phyloP scores from a whole-genome alignment of 35 echinoderm and acorn worm species.

The Apostichopus japonicus region DNA sequence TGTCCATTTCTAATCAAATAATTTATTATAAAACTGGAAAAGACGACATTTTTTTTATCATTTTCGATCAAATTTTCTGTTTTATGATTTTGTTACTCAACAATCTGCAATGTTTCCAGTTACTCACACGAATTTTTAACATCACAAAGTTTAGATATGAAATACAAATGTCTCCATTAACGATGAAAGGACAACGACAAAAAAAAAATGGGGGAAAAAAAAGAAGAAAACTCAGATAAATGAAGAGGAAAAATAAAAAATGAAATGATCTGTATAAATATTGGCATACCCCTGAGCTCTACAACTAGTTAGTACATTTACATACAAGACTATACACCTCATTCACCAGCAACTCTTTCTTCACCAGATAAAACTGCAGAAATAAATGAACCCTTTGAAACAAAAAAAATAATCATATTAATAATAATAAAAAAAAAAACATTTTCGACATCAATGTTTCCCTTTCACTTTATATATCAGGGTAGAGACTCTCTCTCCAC shows the following conservation, averaged over 20 bases:
- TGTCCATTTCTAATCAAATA: slow-evolving; percentile 75
- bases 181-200: slow-evolving; percentile 30
- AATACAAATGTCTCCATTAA: slow-evolving; percentile 44
- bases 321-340: slow-evolving; percentile 13
- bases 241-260: not conserved
- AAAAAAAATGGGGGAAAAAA: not conserved
- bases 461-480: too few species aligned
- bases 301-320: slow-evolving; percentile 49
- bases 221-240: too few species aligned
- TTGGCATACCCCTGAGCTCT: slow-evolving; percentile 48
- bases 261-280: slow-evolving; percentile 53
- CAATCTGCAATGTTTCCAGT: slow-evolving; percentile 56
- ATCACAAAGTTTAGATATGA: slow-evolving; percentile 42
- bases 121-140: slow-evolving; percentile 37
- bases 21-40: slow-evolving; percentile 99
- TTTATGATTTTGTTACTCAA: slow-evolving; percentile 58
- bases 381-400: not conserved
- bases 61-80: slow-evolving; percentile 51
- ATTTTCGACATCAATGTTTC: too few species aligned
- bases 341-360: not conserved
- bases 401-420: too few species aligned
- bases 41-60: slow-evolving; percentile 70
- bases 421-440: too few species aligned
- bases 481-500: too few species aligned
- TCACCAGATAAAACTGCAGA: not conserved